Base-by-base conservation (phyloP, 2,113 vertebrate genomes). In the Epinephelus moara region DNA sequence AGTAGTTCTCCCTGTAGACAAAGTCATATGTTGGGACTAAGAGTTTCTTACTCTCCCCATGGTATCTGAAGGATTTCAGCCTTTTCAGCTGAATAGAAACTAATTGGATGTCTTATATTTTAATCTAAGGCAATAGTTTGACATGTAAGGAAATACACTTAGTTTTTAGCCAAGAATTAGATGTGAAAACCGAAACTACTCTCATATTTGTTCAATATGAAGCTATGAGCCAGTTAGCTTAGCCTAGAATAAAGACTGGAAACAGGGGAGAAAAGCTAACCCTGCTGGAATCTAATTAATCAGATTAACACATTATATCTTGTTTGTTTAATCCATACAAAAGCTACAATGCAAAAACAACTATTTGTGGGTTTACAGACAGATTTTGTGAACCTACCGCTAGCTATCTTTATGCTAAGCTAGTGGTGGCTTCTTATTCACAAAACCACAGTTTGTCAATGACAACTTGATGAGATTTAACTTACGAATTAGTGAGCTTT, bases 1-100 rank as follows among this genome's bases (percentile, higher is more conserved):
- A 82, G 55, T 57, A 33, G 15, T 47, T 84, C 30, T 62, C 64
- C 53, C 63, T 2, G 2, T 27, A 80, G 70, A 66, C 14, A 75
- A 61, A 77, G 49, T 18, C 18, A 63, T 11, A 73, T 57, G 15
- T 25, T 62, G 17, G 33, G 11, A 37, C 23, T 18, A 5, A 30
- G 27, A 13, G 40, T 49, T 47, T 75, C 47, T 55, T 62, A 53
- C 12, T 42, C 50, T 27, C 9, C 9, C 2, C 30, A 30, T 21
- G 21, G 13, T 6, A 72, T 49, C 40, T 40, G 61, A 30, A 56
- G 62, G 40, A 33, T 56, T 50, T 70, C 1, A 42, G 21, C 9
- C 19, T 60, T 66, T 53, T 33, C 23, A 69, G 17, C 27, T 10
- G 18, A 33, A 55, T 3, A 30, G 53, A n/a, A 71, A 45, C 30